phyloP scores from a whole-genome alignment of 2,113 vertebrate genomes.

The Anser brachyrhynchus region DNA sequence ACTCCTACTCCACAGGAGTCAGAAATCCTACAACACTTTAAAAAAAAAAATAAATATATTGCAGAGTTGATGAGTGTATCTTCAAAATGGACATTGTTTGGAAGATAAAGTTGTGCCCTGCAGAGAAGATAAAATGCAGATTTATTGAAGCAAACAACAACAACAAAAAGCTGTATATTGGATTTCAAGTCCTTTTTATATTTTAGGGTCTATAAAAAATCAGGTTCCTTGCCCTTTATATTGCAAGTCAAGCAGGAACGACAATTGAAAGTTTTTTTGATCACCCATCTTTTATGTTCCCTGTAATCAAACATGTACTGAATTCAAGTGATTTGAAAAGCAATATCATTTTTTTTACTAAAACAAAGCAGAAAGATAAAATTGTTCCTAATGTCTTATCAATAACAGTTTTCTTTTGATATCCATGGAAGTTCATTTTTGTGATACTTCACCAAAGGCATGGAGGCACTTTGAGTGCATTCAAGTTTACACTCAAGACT shows the following conservation, averaged over 20 bases:
- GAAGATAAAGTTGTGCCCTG: constrained; percentile 54
- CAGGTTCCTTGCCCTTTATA: not conserved
- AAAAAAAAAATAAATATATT: not conserved
- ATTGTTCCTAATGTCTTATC: not conserved
- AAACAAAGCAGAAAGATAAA: not conserved
- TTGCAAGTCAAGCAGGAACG: constrained; percentile 26
- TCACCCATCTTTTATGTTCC: not conserved
- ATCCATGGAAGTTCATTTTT: not conserved
- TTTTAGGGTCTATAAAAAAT: constrained; percentile 52
- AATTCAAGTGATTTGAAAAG: not conserved
- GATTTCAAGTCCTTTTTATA: constrained; percentile 40
- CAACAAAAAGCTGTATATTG: constrained; percentile 51
- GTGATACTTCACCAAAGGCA: not conserved
- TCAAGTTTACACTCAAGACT: not conserved
- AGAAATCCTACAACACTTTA: constrained; percentile 15
- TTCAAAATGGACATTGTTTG: constrained; percentile 32
- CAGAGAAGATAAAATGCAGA: constrained; percentile 61
- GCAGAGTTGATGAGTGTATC: constrained; percentile 35
- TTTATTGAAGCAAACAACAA: constrained; percentile 59
- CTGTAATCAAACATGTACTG: not conserved
- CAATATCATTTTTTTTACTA: not conserved
- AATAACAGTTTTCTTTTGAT: not conserved
- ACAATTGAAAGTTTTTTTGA: not conserved
- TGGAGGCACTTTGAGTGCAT: not conserved
- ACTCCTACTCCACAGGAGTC: constrained; percentile 29